phyloP scores from a whole-genome alignment of 2,888 invertebrate species.

The Suillia variegata region DNA sequence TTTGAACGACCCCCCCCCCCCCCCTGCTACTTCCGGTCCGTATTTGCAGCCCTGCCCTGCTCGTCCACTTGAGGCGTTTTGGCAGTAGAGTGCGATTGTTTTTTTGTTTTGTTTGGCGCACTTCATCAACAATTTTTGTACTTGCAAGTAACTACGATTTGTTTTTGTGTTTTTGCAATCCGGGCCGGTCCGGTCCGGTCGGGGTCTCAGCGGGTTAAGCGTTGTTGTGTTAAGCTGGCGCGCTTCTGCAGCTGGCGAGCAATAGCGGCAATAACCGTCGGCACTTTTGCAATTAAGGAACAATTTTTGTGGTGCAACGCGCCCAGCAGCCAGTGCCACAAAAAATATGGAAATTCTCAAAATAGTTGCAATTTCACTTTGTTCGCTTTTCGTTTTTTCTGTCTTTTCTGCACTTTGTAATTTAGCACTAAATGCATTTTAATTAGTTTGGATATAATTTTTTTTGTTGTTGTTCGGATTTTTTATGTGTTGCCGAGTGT shows the following conservation, averaged over 20 bases:
- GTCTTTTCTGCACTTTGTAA: constrained; percentile 5
- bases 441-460: constrained; percentile 26
- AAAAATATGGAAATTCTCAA: constrained; percentile 16
- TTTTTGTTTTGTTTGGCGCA: not conserved
- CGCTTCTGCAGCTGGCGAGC: constrained; percentile 5
- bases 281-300: constrained; percentile 40
- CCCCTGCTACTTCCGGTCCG: no score
- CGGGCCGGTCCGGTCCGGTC: not conserved
- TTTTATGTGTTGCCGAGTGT: no score
- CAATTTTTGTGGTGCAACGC: constrained; percentile 29
- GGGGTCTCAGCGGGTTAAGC: constrained; percentile 14
- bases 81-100: no score
- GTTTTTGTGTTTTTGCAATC: no score
- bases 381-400: no score
- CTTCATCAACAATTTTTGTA: constrained; percentile 7
- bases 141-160: no score
- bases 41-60: no score
- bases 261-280: constrained; percentile 30
- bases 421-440: constrained; percentile 37
- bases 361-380: constrained; percentile 5
- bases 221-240: constrained; percentile 16
- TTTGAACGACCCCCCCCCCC: no score
- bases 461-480: not conserved
- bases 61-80: constrained; percentile 9
- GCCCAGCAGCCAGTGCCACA: no score